These are phyloP conservation scores for Patiria miniata DNA, from an alignment of 35 echinoderm and acorn worm genomes.

Conservation along the genomic window DNA sequence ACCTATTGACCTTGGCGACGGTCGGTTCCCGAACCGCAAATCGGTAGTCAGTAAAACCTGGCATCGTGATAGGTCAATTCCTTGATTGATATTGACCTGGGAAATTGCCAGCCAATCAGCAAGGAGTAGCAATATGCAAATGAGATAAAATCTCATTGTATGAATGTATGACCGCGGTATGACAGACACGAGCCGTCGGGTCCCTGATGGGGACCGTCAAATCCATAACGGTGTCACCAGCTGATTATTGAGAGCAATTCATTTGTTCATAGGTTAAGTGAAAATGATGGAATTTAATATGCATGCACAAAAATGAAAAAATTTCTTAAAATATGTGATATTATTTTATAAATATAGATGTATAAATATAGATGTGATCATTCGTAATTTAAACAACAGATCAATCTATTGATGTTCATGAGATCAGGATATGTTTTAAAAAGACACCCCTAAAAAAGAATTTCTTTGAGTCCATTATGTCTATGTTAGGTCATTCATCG, in stretches of 20 bases:
- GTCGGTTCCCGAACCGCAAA: constrained; percentile 15
- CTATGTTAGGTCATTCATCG: constrained; percentile 22
- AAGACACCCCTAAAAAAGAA: background rate
- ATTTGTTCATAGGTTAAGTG: background rate
- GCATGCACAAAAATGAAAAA: too few relatives aligned
- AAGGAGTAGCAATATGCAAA: constrained; percentile 1
- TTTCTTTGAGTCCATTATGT: background rate
- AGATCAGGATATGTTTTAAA: too few relatives aligned
- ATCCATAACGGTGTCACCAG: background rate
- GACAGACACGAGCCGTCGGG: constrained; percentile 24
- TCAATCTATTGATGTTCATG: too few relatives aligned
- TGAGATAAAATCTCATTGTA: background rate
- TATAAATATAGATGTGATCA: too few relatives aligned
- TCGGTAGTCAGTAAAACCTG: background rate
- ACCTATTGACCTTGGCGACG: constrained; percentile 10
- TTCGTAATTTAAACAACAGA: too few relatives aligned
- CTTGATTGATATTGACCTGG: constrained; percentile 31
- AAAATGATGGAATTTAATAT: background rate
- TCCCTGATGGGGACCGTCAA: background rate
- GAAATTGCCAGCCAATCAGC: constrained; percentile 18
- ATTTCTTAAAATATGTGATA: too few relatives aligned
- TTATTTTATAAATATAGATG: too few relatives aligned
- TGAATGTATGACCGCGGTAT: constrained; percentile 3
- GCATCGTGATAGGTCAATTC: constrained; percentile 5
- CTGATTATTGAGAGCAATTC: constrained; percentile 3